Evolutionary conservation across 2,888 invertebrate genomes (phyloP), one percentile per base, ranked within the genome.

Genomic region (Syrista parreyssii): DNA sequence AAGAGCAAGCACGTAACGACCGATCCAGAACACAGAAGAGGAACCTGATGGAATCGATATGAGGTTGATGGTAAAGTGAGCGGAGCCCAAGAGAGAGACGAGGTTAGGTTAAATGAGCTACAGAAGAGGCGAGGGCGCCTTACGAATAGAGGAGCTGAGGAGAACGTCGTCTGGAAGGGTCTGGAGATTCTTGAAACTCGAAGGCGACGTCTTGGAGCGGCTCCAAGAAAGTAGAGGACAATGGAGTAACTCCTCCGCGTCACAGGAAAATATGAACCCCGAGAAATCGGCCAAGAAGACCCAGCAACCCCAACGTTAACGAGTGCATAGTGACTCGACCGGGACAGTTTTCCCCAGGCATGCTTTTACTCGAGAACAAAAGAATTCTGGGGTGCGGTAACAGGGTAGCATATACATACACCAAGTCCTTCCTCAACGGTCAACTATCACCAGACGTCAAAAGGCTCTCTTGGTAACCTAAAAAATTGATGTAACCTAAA

Each of bases 171-270:
- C 35, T 31, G 34, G 73, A 34, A 35, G 68, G 75, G 80, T 68
- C 68, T 71, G 80, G 75, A 73, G 68, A 68, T 35, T 75, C 40
- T 76, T 79, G 36, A 35, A 73, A 71, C 77, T 76, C 75, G 32
- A 23, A 40, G 15, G 68, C 74, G 71, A 79, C 82, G 85, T 89
- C 89, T 90, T 88, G 84, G 84, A 81, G 76, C 78, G 84, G 81
- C 55, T 77, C 83, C 85, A 90, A 91, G 91, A 91, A 91, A 90
- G 88, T 86, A 85, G 90, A 91, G 89, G 90, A 91, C 90, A 91
- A 91, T 91, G 87, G 88, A 90, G 89, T 85, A 88, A 87, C 90
- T 91, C 89, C 90, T 91, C 91, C 88, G 88, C 86, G 86, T 90
- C 88, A 88, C 91, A 91, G 91, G 91, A 85, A 88, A 89, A 90